A percentile compares a stretch with the other conserved stretches of the same genome.
These are phyloP conservation scores for Crambe crambe DNA, from an alignment of 37 sponge, comb jelly and placozoan genomes.

Conservation along the genomic window DNA sequence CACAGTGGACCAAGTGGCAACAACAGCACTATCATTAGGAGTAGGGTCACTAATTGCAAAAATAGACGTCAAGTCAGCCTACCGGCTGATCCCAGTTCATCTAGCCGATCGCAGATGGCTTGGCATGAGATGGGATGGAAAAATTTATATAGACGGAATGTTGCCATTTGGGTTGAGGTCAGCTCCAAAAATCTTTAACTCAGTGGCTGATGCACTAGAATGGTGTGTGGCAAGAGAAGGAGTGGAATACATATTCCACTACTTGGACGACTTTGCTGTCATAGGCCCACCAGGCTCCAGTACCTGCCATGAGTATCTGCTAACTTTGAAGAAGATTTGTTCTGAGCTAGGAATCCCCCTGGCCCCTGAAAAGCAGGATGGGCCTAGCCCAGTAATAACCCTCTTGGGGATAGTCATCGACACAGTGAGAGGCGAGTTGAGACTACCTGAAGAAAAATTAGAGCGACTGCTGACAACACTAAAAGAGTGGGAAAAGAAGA, in stretches of 20 bases:
- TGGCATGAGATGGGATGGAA: conserved; percentile 12
- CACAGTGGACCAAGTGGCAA: too few relatives aligned
- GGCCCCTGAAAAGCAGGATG: conserved; percentile 11
- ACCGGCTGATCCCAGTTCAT: conserved; percentile 13
- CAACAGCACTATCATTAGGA: conserved; percentile 1
- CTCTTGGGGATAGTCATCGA: conserved; percentile 19
- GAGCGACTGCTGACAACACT: neutral
- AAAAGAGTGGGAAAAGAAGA: neutral
- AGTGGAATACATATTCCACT: conserved; percentile 14
- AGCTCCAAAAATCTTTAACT: too few relatives aligned
- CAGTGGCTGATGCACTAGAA: conserved; percentile 30
- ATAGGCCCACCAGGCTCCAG: conserved; percentile 23
- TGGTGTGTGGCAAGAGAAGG: conserved; percentile 17
- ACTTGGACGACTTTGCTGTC: conserved; percentile 40
- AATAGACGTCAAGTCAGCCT: too few relatives aligned
- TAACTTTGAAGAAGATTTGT: neutral
- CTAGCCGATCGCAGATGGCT: conserved; percentile 2
- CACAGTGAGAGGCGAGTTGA: neutral
- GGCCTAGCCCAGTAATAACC: neutral
- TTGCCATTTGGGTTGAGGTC: conserved; percentile 36
- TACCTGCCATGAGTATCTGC: neutral
- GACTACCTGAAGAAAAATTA: conserved; percentile 9
- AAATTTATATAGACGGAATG: conserved; percentile 6
- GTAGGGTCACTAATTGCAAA: conserved; percentile 27
- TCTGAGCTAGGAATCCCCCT: neutral